phyloP scores from a whole-genome alignment of 2,113 vertebrate species.

The Oryzias celebensis region DNA sequence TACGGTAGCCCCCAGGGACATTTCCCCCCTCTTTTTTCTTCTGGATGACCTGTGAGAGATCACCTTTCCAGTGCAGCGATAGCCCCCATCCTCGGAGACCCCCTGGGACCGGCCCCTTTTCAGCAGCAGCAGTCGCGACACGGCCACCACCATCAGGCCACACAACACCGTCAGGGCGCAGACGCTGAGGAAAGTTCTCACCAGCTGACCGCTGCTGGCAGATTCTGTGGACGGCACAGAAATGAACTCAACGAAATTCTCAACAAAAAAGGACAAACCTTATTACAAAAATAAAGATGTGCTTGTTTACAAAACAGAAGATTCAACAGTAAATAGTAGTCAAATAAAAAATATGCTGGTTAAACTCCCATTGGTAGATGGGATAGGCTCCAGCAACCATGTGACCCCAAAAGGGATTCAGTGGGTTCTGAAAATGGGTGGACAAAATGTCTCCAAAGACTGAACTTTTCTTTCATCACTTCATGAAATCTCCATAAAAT shows the following conservation, averaged over 20 bases:
- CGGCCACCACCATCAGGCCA: slow-evolving; percentile 87
- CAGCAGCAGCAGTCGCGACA: slow-evolving; percentile 85
- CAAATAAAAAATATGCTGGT: no score
- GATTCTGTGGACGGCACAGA: slow-evolving; percentile 80
- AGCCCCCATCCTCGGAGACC: slow-evolving; percentile 76
- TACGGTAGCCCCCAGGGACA: background rate
- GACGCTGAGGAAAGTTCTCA: slow-evolving; percentile 90
- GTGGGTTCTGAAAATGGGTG: no score
- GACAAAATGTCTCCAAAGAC: no score
- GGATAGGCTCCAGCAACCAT: no score
- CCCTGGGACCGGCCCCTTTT: slow-evolving; percentile 75
- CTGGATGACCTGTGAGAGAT: slow-evolving; percentile 27
- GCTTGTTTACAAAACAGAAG: no score
- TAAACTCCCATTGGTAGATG: no score
- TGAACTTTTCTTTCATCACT: no score
- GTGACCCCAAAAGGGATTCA: no score
- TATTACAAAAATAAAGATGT: no score
- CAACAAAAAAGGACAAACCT: background rate
- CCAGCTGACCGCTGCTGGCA: slow-evolving; percentile 79
- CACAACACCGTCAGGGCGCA: slow-evolving; percentile 91
- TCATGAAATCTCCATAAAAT: no score
- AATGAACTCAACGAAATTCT: background rate
- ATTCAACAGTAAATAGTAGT: no score
- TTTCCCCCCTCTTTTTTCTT: background rate
- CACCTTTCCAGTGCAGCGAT: slow-evolving; percentile 85